Percentiles rank a stretch among this genome's conserved stretches.
These are phyloP conservation scores for Spialia ferax DNA, from an alignment of 2,888 invertebrate species.

Conservation along the genomic window DNA sequence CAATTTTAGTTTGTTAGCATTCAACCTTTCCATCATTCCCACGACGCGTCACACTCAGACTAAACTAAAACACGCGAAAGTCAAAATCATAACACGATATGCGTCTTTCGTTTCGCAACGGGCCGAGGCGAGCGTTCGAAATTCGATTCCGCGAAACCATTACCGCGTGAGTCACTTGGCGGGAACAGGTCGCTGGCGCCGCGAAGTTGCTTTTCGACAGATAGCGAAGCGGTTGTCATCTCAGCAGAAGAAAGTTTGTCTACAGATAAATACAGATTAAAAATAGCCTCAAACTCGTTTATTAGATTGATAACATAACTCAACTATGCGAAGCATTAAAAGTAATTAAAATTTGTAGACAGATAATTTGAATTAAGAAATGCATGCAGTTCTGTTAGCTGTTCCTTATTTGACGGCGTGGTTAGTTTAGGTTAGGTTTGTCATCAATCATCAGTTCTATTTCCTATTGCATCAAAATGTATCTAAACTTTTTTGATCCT, in stretches of 20 bases:
- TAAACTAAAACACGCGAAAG: slow-evolving; percentile 27
- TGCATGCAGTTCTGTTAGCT: neutral
- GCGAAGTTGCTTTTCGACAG: slow-evolving; percentile 28
- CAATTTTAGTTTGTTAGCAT: neutral
- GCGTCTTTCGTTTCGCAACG: slow-evolving; percentile 36
- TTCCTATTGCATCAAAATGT: neutral
- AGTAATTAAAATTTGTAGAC: neutral
- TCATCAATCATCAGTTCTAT: neutral
- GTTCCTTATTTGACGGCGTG: neutral
- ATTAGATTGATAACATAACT: neutral
- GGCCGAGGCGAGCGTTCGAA: slow-evolving; percentile 55
- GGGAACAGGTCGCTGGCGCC: slow-evolving; percentile 70
- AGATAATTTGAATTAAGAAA: neutral
- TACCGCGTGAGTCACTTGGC: slow-evolving; percentile 66
- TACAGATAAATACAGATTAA: neutral
- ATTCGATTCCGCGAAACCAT: slow-evolving; percentile 70
- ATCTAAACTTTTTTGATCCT: too few relatives aligned
- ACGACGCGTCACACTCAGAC: slow-evolving; percentile 11
- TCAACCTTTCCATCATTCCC: slow-evolving; percentile 12
- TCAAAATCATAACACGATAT: slow-evolving; percentile 39
- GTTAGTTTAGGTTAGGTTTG: neutral
- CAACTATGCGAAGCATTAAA: neutral
- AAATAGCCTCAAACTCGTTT: neutral
- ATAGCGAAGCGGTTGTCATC: slow-evolving; percentile 14
- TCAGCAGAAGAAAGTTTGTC: slow-evolving; percentile 23